Conservation (phyloP, 1,140 invertebrate species). For the Bactericera cockerelli region DNA sequence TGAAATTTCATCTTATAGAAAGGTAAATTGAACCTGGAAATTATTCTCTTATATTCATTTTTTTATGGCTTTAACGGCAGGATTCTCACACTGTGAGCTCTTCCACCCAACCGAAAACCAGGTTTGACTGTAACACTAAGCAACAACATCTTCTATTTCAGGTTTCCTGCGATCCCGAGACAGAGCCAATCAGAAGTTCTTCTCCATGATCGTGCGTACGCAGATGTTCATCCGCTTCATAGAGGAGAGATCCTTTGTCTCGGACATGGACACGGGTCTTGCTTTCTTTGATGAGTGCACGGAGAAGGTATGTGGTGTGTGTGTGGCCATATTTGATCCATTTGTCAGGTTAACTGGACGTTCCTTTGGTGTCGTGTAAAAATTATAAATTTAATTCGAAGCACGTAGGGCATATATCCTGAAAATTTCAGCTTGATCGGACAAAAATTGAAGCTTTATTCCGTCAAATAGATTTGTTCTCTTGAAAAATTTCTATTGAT, state of each 20-base stretch:
- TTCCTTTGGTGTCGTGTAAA: no score
- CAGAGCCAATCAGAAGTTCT: slow-evolving; percentile 82
- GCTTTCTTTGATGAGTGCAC: slow-evolving; percentile 98
- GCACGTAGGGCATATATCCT: background rate
- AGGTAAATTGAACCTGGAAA: no score
- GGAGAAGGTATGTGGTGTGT: slow-evolving; percentile 54
- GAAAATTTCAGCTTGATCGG: slow-evolving; percentile 74
- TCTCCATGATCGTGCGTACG: slow-evolving; percentile 71
- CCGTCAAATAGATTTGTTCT: background rate
- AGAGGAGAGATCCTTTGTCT: slow-evolving; percentile 95
- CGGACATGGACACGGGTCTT: slow-evolving; percentile 79
- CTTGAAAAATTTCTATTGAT: background rate
- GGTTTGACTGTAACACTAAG: no score
- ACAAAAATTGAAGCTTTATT: no score
- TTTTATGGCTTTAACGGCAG: no score
- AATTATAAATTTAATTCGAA: slow-evolving; percentile 60
- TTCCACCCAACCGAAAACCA: no score
- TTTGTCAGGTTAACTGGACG: no score
- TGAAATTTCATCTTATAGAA: no score
- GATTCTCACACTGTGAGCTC: no score
- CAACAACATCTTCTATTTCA: no score
- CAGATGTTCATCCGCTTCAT: slow-evolving; percentile 98
- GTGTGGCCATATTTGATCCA: no score
- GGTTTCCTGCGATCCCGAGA: slow-evolving; percentile 47
- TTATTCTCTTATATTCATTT: no score